Evolutionary conservation across 2,797 vertebrate species (phyloP).

Genomic region (Syncerus caffer): DNA sequence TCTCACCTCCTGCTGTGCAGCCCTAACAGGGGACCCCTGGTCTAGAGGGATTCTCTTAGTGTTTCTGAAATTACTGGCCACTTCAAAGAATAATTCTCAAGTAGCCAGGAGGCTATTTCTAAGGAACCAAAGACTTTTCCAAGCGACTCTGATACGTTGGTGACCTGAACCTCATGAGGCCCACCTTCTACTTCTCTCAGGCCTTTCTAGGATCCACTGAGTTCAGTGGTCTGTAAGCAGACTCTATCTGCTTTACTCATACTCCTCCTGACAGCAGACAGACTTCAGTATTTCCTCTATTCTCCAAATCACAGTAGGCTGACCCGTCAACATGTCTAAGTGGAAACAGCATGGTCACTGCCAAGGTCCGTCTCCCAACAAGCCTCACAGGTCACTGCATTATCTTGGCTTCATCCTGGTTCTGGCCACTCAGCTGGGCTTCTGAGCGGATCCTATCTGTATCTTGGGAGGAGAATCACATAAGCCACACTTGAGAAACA

Average conservation of each 20-base stretch:
- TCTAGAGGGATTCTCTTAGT: not conserved
- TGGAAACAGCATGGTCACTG: not conserved
- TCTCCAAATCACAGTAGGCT: not conserved
- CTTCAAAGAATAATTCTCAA: not conserved
- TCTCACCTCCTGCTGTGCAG: not conserved
- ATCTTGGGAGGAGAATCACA: not conserved
- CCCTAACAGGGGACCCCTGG: not conserved
- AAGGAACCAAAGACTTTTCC: not conserved
- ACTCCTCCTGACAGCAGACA: not conserved
- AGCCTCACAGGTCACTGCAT: not conserved
- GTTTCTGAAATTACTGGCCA: not conserved
- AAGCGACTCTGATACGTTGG: not conserved
- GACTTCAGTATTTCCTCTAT: not conserved
- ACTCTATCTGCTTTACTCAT: not conserved
- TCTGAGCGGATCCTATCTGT: not conserved
- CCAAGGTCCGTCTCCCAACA: not conserved
- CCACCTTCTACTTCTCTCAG: not conserved
- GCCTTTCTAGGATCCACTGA: not conserved
- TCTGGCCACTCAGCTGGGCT: not conserved
- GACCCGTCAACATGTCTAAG: not conserved
- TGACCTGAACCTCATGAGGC: not conserved
- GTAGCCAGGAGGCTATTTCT: not conserved
- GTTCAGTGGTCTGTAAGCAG: not conserved
- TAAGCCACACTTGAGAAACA: not conserved
- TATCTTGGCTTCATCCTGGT: not conserved